phyloP scores from a whole-genome alignment of 2,797 vertebrate genomes.

The Intellagama lesueurii region DNA sequence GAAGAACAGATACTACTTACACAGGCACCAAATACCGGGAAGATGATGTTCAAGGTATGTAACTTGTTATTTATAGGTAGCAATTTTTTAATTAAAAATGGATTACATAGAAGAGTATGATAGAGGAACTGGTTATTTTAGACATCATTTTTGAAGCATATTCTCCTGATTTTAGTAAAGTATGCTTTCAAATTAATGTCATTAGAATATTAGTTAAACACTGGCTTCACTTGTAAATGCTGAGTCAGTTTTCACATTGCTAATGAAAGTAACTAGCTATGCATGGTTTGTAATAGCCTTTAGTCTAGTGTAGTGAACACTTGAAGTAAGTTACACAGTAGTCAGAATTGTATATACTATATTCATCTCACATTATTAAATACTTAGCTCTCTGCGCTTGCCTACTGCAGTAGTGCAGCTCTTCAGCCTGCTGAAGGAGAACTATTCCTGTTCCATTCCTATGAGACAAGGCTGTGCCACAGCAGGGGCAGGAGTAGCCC shows the following conservation, averaged over 20 bases:
- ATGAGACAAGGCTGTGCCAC: too few species aligned
- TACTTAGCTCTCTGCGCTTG: neutral
- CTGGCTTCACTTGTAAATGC: neutral
- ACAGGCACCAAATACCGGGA: conserved; percentile 80
- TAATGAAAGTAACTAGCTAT: neutral
- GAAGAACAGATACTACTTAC: conserved; percentile 81
- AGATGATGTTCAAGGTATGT: conserved; percentile 86
- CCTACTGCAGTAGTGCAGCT: neutral
- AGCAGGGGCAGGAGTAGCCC: too few species aligned
- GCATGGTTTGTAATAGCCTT: neutral
- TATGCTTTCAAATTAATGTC: neutral
- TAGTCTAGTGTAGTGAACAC: neutral
- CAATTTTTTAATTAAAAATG: conserved; percentile 3
- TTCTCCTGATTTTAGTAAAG: neutral
- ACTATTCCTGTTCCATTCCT: too few species aligned
- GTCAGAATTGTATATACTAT: neutral
- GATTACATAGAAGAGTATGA: neutral
- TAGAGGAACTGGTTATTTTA: neutral
- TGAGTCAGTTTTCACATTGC: neutral
- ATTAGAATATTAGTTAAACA: neutral
- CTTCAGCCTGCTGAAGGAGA: neutral
- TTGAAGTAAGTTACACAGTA: neutral
- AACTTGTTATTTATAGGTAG: rapidly evolving
- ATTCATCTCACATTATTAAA: neutral
- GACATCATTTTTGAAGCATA: neutral